Conservation (phyloP, 2,797 vertebrate species). For the Menidia menidia region DNA sequence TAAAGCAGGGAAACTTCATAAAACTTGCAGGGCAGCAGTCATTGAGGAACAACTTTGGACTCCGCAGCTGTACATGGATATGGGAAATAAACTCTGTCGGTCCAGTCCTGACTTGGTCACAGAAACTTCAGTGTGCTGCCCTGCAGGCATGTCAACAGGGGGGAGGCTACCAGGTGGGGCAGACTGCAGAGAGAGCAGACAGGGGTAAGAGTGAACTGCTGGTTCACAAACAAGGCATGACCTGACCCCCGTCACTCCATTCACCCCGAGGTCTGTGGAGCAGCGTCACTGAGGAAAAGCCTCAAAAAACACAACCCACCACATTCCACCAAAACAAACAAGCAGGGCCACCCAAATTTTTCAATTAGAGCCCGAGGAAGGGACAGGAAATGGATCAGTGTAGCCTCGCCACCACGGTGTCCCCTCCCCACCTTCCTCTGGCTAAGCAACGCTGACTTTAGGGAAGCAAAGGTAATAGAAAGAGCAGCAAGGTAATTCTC, state of each 20-base stretch:
- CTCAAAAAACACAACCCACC: slow-evolving; percentile 91
- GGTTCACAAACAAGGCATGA: slow-evolving; percentile 59
- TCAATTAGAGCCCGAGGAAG: slow-evolving; percentile 91
- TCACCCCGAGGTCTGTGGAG: slow-evolving; percentile 82
- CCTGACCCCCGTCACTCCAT: slow-evolving; percentile 64
- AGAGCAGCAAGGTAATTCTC: slow-evolving; percentile 79
- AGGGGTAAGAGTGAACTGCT: slow-evolving; percentile 43
- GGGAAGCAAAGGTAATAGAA: slow-evolving; percentile 71
- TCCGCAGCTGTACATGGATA: too few relatives aligned
- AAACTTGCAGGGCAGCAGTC: too few relatives aligned
- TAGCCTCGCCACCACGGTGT: slow-evolving; percentile 63
- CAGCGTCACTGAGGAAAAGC: slow-evolving; percentile 89
- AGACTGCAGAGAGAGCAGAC: slow-evolving; percentile 32
- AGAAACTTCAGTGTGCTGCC: slow-evolving; percentile 51
- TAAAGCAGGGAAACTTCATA: too few relatives aligned
- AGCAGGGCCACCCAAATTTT: slow-evolving; percentile 97
- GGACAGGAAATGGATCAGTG: slow-evolving; percentile 90
- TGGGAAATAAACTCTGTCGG: slow-evolving; percentile 1
- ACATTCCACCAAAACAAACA: slow-evolving; percentile 96
- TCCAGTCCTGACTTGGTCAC: slow-evolving; percentile 51
- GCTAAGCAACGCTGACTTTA: slow-evolving; percentile 80
- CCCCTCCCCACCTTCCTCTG: slow-evolving; percentile 64
- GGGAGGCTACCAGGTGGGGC: slow-evolving; percentile 54
- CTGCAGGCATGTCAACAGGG: slow-evolving; percentile 57
- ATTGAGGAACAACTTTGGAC: too few relatives aligned